Evolutionary conservation across 2,113 vertebrate species (phyloP).

Genomic region (Syngnathoides biaculeatus): DNA sequence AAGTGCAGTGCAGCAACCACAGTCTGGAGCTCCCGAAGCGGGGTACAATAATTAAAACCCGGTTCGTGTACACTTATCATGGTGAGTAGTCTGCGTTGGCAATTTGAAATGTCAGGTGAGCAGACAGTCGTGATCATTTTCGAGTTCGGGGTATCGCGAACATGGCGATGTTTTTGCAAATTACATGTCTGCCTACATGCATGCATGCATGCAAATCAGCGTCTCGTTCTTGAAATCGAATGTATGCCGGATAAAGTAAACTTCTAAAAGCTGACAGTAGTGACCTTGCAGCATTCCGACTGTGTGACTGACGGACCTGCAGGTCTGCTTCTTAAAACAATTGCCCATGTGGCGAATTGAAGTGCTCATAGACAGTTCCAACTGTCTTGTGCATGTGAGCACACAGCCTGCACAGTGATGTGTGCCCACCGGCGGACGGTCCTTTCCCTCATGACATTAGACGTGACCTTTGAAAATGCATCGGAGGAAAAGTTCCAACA

Average conservation of each 20-base stretch:
- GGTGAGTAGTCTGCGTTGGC: constrained; percentile 56
- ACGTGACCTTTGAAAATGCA: background rate
- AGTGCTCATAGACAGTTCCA: background rate
- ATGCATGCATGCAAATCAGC: background rate
- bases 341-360: background rate
- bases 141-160: background rate
- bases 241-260: constrained; percentile 33
- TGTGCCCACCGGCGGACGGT: background rate
- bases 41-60: constrained; percentile 23
- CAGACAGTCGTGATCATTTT: constrained; percentile 2
- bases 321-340: constrained; percentile 16
- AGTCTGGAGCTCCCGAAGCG: constrained; percentile 52
- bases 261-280: constrained; percentile 43
- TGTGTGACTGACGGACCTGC: background rate
- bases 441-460: background rate
- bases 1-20: constrained; percentile 33
- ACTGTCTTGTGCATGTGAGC: constrained; percentile 2
- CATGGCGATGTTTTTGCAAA: constrained; percentile 18
- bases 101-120: constrained; percentile 26
- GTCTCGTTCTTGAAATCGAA: constrained; percentile 3
- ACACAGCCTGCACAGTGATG: background rate
- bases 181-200: constrained; percentile 33
- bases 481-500: background rate
- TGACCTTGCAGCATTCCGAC: background rate
- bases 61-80: constrained; percentile 32